phyloP scores from a whole-genome alignment of 1,140 invertebrate genomes.

The Euschistus heros region DNA sequence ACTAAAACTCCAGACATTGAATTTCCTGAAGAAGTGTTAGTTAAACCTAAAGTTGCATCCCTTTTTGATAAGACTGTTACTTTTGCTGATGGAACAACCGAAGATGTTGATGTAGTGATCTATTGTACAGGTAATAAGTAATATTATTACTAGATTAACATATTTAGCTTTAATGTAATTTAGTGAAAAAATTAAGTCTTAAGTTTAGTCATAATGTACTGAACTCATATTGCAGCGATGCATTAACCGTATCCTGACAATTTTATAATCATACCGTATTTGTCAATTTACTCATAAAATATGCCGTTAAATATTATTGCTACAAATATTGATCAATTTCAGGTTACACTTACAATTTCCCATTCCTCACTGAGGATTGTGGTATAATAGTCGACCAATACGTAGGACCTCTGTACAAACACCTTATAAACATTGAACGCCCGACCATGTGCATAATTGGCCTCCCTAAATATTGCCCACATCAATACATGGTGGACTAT shows the following conservation, averaged over 20 bases:
- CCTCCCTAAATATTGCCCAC: conserved; percentile 60
- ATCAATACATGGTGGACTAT: conserved; percentile 76
- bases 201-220: no score
- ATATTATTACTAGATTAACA: not conserved
- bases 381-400: conserved; percentile 58
- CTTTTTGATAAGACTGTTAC: conserved; percentile 40
- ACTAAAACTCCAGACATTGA: conserved; percentile 25
- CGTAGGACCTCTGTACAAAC: conserved; percentile 76
- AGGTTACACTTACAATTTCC: conserved; percentile 73
- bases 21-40: conserved; percentile 43
- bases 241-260: no score
- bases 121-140: conserved; percentile 58
- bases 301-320: no score
- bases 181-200: no score
- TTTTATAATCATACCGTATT: no score
- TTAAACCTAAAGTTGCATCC: conserved; percentile 48
- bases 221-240: no score
- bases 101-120: conserved; percentile 56
- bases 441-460: conserved; percentile 71
- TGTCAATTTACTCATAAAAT: no score
- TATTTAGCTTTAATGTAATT: not conserved
- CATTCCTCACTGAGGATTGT: conserved; percentile 61
- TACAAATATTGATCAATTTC: conserved; percentile 22
- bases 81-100: conserved; percentile 48
- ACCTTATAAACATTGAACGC: conserved; percentile 65